Evolutionary conservation across 2,888 invertebrate genomes (phyloP), one percentile per base, ranked within the genome.

Genomic region (Cheilosia impressa): DNA sequence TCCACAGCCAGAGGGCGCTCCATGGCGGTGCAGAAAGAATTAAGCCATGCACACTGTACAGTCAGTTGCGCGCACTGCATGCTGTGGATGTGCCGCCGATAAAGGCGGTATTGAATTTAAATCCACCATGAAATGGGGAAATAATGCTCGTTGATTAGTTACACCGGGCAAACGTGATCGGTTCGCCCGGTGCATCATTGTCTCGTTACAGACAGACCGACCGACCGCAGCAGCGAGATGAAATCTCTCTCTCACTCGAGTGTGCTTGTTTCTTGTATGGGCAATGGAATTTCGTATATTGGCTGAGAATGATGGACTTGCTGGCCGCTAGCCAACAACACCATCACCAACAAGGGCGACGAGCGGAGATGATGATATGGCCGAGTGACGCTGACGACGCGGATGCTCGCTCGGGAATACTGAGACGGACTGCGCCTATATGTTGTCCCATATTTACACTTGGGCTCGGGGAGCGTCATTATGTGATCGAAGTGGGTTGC

Each of bases 121-220:
- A 85, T 85, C 52, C 81, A 85, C 76, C 85, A 85, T 85, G 85
- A 85, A 85, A 85, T 81, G 85, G 76, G 68, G 72, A 85, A 85
- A 81, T 85, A 85, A 85, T 85, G 85, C 85, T 85, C 81, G 85
- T 85, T 85, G 85, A 85, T 85, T 85, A 81, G 85, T 81, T 71
- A 85, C 85, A 85, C 81, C 72, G 57, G 53, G 41, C 85, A 81
- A 81, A 81, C 85, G 85, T 85, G 85, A 85, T 85, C 81, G 71
- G 71, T 71, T 68, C 79, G 63, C 52, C 52, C 69, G 63, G 76
- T 58, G 66, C 76, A 80, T 76, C 75, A 72, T 71, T 72, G 85
- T 58, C 66, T 81, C 38, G 81, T 85, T 78, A 71, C 57, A 34
- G 76, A 50, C 15, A 27, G 43, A 52, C 19, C 13, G 43, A 52